These are phyloP conservation scores for Chaetops frenatus DNA, from an alignment of 2,113 vertebrate species.

Conservation along the genomic window DNA sequence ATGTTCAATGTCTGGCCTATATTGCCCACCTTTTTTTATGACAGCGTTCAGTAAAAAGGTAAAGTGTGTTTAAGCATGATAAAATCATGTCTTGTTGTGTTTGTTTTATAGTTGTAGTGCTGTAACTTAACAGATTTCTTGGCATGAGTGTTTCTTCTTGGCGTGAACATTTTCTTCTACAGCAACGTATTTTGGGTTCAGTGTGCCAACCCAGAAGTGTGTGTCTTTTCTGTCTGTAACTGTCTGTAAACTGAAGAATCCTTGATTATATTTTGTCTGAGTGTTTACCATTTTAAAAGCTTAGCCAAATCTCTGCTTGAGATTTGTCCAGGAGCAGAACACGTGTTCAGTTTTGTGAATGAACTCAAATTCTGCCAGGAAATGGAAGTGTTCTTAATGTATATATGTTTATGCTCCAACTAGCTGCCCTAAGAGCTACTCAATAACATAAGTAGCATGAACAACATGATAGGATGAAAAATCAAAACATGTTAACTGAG, in stretches of 20 bases:
- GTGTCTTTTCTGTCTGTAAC: neutral
- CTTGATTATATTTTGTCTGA: neutral
- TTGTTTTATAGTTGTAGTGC: neutral
- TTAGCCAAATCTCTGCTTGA: neutral
- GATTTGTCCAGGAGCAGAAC: neutral
- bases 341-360: neutral
- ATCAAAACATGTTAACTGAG: neutral
- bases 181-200: neutral
- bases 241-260: neutral
- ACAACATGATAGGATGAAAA: neutral
- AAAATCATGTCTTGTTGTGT: neutral
- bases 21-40: neutral
- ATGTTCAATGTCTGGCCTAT: neutral
- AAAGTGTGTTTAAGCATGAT: neutral
- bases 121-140: conserved; percentile 1
- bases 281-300: neutral
- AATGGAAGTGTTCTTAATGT: neutral
- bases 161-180: neutral
- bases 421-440: neutral
- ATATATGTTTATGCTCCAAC: neutral
- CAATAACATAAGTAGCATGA: neutral
- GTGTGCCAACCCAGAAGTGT: neutral
- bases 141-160: neutral
- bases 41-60: neutral
- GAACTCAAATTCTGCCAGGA: neutral